Evolutionary conservation across 2,113 vertebrate genomes (phyloP), one percentile per base, ranked within the genome.

Genomic region (Antigone vipio): DNA sequence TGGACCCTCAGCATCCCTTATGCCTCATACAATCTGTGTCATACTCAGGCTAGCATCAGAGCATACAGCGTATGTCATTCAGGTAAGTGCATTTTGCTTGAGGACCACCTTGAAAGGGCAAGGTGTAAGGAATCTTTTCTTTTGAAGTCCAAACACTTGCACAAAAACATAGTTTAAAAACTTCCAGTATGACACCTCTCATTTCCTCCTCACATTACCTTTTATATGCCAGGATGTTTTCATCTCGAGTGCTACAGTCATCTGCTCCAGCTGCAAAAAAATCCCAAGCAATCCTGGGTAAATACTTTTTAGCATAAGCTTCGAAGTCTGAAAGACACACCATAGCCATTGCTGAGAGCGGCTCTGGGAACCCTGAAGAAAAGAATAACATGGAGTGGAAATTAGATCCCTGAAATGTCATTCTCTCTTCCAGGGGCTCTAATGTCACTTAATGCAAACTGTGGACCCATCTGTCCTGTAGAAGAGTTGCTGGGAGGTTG

Each of bases 261-360:
- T 99, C 99, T 9, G 99, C 99, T 86, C 98, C 99, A 40, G 98
- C 99, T 73, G 99, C 98, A 32, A 99, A 99, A 93, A 98, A 99
- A 77, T 99, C 99, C 99, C 99, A 99, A 22, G 97, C 98, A 35
- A 97, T 89, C 95, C 99, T 99, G 49, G 99, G 98, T 56, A 99
- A 98, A 92, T 98, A 98, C 75, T 98, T 97, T 58, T 98, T 99
- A 4, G 99, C 99, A n/a, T 98, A 98, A 60, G 97, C 98, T 97
- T 99, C 98, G 4, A 99, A 99, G 95, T 99, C 99, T n/a, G 98
- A 98, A 89, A 99, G 94, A 95, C 99, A 99, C 29, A 99, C 98
- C 98, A 99, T 97, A 40, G 98, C 64, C 99, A 99, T 99, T 91
- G 98, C 98, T 15, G 73, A 98, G 91, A 98, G 97, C 79, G 38